Conservation (phyloP, 2,113 vertebrate genomes). For the Hypanus sabinus region DNA sequence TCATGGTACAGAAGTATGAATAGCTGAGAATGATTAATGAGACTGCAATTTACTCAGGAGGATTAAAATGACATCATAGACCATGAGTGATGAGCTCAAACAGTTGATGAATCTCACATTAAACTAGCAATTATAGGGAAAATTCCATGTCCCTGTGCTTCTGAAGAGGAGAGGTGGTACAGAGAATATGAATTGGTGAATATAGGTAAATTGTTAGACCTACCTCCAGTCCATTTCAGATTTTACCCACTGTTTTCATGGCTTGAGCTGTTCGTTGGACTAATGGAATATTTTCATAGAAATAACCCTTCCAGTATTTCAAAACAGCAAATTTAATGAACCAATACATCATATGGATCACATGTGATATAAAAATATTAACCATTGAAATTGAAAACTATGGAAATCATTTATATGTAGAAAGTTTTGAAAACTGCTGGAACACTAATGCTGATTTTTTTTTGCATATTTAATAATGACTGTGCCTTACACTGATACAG, state of each 20-base stretch:
- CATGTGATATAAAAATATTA: neutral
- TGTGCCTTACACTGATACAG: too few species aligned
- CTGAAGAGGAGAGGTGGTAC: neutral
- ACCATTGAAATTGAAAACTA: neutral
- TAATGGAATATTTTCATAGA: neutral
- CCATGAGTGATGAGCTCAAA: neutral
- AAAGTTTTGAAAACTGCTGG: neutral
- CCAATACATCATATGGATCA: neutral
- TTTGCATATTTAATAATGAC: too few species aligned
- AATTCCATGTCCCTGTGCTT: neutral
- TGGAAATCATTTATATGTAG: neutral
- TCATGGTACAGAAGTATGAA: neutral
- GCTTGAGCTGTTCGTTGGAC: neutral
- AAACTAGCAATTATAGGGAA: neutral
- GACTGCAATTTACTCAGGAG: neutral
- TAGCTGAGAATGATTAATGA: neutral
- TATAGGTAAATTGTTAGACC: neutral
- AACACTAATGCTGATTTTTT: neutral
- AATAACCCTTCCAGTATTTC: neutral
- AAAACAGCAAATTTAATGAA: neutral
- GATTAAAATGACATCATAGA: conserved; percentile 10
- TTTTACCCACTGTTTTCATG: neutral
- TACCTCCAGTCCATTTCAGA: neutral
- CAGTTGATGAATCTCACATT: neutral
- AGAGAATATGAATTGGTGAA: neutral